Conservation (phyloP, 2,113 vertebrate genomes). For the Erythrocebus patas region DNA sequence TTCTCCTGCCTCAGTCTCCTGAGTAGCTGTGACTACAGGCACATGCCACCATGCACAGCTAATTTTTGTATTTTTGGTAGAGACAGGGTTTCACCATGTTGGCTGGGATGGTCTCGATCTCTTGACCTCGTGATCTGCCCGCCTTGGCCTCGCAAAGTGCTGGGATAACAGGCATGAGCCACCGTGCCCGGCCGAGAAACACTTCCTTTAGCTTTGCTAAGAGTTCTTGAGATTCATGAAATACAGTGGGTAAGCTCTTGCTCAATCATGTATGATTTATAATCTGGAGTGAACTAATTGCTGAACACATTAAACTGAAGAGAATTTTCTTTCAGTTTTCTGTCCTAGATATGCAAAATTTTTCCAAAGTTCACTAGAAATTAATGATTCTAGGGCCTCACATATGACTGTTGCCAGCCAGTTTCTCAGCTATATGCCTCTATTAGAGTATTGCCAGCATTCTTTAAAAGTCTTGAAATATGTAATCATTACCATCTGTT, state of each 20-base stretch:
- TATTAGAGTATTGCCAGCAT: background rate
- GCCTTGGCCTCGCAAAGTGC: too few species aligned
- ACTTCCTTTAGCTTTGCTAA: background rate
- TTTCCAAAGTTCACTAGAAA: background rate
- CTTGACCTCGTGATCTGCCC: too few species aligned
- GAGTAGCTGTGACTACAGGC: too few species aligned
- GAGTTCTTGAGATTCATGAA: background rate
- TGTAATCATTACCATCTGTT: slow-evolving; percentile 86
- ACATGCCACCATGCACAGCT: too few species aligned
- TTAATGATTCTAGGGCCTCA: background rate
- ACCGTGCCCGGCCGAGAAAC: background rate
- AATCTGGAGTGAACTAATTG: background rate
- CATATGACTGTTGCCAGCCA: background rate
- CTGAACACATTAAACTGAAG: background rate
- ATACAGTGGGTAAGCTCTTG: background rate
- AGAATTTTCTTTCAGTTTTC: slow-evolving; percentile 1
- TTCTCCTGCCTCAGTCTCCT: too few species aligned
- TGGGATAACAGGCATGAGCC: too few species aligned
- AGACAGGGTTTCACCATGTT: too few species aligned
- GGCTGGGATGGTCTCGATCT: too few species aligned
- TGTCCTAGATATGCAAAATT: background rate
- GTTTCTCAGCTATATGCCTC: background rate
- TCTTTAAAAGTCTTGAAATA: background rate
- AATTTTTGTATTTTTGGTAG: too few species aligned
- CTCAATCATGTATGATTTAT: background rate